These are phyloP conservation scores for Muntiacus muntjak DNA, from an alignment of 2,113 vertebrate genomes.

Conservation along the genomic window DNA sequence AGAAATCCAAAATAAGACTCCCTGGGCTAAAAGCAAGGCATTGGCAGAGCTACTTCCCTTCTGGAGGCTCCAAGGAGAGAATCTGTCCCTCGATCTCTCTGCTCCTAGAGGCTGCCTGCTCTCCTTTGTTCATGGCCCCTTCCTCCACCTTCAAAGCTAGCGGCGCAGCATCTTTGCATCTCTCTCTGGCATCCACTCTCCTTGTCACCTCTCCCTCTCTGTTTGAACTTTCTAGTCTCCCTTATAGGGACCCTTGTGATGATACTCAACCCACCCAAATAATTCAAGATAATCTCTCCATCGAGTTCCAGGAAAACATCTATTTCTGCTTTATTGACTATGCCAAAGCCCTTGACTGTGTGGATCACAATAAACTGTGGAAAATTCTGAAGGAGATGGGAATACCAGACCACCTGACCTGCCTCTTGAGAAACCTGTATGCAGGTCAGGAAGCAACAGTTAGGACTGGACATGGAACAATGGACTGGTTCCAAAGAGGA, in stretches of 20 bases:
- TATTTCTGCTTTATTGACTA: no score
- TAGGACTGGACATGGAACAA: no score
- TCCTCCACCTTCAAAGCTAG: background rate
- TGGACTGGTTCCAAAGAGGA: no score
- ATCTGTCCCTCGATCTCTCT: background rate
- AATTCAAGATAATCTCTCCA: background rate
- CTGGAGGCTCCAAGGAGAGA: background rate
- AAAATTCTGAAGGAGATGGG: no score
- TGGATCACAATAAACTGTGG: no score
- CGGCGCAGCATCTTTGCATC: accelerated
- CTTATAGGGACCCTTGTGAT: background rate
- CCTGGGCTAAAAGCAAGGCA: background rate
- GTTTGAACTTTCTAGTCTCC: background rate
- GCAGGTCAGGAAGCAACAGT: no score
- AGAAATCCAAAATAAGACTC: background rate
- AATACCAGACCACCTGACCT: no score
- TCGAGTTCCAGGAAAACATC: background rate
- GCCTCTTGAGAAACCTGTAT: no score
- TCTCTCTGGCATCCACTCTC: background rate
- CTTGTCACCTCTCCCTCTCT: background rate
- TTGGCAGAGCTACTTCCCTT: background rate
- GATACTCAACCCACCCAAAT: background rate
- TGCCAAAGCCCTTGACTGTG: no score
- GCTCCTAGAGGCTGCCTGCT: background rate
- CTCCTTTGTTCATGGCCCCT: background rate